Conservation (phyloP, 1,140 invertebrate genomes). For the Nasonia vitripennis region DNA sequence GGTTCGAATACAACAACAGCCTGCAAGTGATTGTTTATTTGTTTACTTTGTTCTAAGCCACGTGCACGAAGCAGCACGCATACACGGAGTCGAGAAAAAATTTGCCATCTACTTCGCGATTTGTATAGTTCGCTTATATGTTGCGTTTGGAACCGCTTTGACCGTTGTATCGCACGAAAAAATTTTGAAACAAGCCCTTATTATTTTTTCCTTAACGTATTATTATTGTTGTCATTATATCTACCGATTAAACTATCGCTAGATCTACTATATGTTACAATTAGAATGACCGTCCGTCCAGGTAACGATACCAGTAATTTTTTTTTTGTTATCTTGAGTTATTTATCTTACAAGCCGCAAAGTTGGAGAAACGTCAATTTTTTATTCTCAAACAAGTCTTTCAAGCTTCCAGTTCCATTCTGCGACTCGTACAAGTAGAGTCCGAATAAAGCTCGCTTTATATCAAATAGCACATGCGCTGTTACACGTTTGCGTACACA, state of each 20-base stretch:
- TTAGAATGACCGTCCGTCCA: slow-evolving; percentile 50
- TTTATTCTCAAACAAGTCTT: slow-evolving; percentile 21
- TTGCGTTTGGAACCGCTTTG: slow-evolving; percentile 18
- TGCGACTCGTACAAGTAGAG: neutral
- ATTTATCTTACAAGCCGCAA: slow-evolving; percentile 47
- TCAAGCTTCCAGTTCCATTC: slow-evolving; percentile 18
- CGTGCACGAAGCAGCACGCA: slow-evolving; percentile 12
- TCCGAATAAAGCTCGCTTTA: slow-evolving; percentile 2
- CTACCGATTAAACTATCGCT: slow-evolving; percentile 48
- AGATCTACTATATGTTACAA: slow-evolving; percentile 50
- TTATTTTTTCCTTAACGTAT: slow-evolving; percentile 44
- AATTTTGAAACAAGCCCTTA: slow-evolving; percentile 44
- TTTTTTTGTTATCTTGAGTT: slow-evolving; percentile 27
- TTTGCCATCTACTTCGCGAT: slow-evolving; percentile 5
- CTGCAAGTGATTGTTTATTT: slow-evolving; percentile 46
- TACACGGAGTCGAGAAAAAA: slow-evolving; percentile 37
- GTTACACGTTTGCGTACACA: slow-evolving; percentile 18
- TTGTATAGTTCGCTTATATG: slow-evolving; percentile 7
- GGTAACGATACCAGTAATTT: slow-evolving; percentile 49
- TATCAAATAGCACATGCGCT: slow-evolving; percentile 34
- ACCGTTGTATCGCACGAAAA: slow-evolving; percentile 35
- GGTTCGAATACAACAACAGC: slow-evolving; percentile 42
- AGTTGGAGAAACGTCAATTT: slow-evolving; percentile 37
- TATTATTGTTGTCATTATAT: slow-evolving; percentile 50
- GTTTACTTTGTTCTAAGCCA: slow-evolving; percentile 32